Conservation (phyloP, 2,797 vertebrate genomes). For the Kryptolebias ocellatus region DNA sequence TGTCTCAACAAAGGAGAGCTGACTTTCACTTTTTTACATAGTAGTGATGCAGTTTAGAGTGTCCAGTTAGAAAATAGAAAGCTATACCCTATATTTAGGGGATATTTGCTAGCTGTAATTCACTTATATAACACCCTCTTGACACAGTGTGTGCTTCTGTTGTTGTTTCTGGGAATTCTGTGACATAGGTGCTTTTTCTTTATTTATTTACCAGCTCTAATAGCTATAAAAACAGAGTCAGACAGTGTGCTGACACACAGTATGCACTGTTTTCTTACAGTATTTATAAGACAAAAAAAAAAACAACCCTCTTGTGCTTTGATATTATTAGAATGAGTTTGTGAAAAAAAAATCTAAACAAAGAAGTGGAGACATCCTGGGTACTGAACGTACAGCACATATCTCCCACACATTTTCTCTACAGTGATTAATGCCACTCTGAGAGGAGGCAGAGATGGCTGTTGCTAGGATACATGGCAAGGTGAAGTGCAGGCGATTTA, state of each 20-base stretch:
- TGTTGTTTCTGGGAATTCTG: neutral
- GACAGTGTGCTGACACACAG: constrained; percentile 20
- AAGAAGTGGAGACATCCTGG: constrained; percentile 55
- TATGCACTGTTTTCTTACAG: constrained; percentile 16
- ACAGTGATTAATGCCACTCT: constrained; percentile 83
- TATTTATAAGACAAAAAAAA: constrained; percentile 11
- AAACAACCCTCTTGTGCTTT: constrained; percentile 16
- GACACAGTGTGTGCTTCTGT: neutral
- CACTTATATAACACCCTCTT: constrained; percentile 4
- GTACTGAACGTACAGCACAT: constrained; percentile 60
- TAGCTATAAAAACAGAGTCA: neutral
- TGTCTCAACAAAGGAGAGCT: constrained; percentile 1
- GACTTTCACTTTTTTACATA: constrained; percentile 9
- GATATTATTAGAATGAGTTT: constrained; percentile 33
- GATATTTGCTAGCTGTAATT: neutral
- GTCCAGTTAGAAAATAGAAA: too few species aligned
- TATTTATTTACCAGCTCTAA: constrained; percentile 5
- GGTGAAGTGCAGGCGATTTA: constrained; percentile 82
- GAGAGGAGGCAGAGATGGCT: constrained; percentile 81
- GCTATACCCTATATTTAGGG: neutral
- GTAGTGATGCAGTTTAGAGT: constrained; percentile 10
- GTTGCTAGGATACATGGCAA: constrained; percentile 88
- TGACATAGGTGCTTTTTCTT: neutral
- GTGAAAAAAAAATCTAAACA: constrained; percentile 37
- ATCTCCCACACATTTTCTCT: constrained; percentile 80